A percentile compares a stretch with the other conserved stretches of the same genome.
Conservation (phyloP, 2,797 vertebrate genomes). For the Rachycentron canadum region DNA sequence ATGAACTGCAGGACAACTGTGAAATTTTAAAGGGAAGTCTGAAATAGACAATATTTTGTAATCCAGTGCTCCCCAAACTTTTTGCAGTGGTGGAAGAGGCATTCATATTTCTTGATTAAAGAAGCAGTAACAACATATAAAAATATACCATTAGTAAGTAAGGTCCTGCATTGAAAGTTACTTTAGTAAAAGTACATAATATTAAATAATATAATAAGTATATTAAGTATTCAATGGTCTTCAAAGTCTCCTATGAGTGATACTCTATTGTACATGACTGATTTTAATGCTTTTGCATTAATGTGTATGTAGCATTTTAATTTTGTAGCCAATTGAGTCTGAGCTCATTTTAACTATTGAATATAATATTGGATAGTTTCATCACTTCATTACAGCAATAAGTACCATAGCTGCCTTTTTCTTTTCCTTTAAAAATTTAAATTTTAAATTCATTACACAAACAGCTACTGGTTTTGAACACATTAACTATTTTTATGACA, state of each 20-base stretch:
- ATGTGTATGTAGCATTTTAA: neutral
- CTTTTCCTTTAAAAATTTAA: no score
- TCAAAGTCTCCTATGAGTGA: no score
- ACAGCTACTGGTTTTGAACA: neutral
- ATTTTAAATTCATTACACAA: no score
- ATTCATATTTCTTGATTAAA: neutral
- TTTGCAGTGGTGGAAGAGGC: neutral
- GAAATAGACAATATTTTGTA: neutral
- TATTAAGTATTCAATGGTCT: no score
- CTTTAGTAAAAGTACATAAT: no score
- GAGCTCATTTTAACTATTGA: neutral
- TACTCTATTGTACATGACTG: no score
- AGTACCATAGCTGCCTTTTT: neutral
- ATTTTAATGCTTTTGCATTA: neutral
- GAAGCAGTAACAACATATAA: neutral
- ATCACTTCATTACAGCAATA: neutral
- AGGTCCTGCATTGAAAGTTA: no score
- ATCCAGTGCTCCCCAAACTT: neutral
- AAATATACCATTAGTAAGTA: no score
- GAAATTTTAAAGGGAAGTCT: neutral
- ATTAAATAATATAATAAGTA: no score
- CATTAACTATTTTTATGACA: neutral
- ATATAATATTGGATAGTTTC: neutral
- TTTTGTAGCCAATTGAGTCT: neutral
- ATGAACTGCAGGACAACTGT: neutral